Conservation (phyloP, 2,888 invertebrate species). For the Deroplatys truncata region DNA sequence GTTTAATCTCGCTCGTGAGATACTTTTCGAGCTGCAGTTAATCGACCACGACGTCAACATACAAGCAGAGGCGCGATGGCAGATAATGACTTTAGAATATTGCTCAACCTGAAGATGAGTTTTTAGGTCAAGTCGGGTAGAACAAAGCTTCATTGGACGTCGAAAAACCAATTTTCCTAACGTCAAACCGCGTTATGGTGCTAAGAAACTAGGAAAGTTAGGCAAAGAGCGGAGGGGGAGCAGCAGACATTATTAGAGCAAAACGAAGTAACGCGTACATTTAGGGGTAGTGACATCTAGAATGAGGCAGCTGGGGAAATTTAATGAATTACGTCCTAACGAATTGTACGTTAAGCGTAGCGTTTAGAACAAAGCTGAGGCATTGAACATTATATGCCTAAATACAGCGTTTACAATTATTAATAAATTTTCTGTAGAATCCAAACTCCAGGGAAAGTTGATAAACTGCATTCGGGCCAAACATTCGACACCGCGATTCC, state of each 20-base stretch:
- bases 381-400: background rate
- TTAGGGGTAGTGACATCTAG: background rate
- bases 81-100: constrained; percentile 13
- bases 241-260: background rate
- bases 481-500: too few relatives aligned
- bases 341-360: background rate
- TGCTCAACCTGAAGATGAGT: constrained; percentile 1
- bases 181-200: constrained; percentile 1
- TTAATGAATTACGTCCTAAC: background rate
- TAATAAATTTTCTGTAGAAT: too few relatives aligned
- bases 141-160: constrained; percentile 9
- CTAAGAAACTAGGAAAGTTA: background rate
- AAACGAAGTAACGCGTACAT: background rate
- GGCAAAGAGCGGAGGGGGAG: background rate
- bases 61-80: background rate
- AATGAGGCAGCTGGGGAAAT: background rate
- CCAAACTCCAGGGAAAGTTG: too few relatives aligned
- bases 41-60: background rate
- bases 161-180: constrained; percentile 14
- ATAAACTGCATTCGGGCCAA: too few relatives aligned
- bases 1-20: background rate
- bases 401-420: too few relatives aligned
- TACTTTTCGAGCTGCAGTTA: background rate
- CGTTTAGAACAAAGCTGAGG: background rate
- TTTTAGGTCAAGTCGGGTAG: constrained; percentile 11